These are phyloP conservation scores for Choristoneura rosaceana DNA, from an alignment of 2,888 invertebrate species.

Conservation along the genomic window DNA sequence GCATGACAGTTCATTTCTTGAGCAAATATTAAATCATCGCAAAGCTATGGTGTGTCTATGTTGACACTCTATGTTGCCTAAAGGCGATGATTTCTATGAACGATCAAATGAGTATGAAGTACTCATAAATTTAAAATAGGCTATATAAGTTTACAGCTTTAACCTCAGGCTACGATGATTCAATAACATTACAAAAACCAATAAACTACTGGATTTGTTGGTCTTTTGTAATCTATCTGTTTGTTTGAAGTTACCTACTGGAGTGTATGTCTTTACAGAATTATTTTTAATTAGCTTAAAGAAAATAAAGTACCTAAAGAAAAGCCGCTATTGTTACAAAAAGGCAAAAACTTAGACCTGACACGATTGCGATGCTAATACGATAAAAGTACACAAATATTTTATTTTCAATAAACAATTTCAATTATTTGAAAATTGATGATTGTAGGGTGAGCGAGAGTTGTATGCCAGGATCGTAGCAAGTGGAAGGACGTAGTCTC, in stretches of 20 bases:
- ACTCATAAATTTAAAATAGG: background rate
- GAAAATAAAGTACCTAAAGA: no score
- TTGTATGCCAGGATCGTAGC: no score
- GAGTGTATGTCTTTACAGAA: no score
- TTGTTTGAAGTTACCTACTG: background rate
- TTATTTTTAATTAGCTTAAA: no score
- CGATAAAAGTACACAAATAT: no score
- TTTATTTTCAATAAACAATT: no score
- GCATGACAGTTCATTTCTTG: slow-evolving; percentile 16
- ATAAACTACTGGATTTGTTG: slow-evolving; percentile 12
- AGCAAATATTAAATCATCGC: slow-evolving; percentile 32
- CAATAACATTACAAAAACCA: slow-evolving; percentile 17
- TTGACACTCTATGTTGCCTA: slow-evolving; percentile 12
- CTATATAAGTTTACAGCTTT: slow-evolving; percentile 4
- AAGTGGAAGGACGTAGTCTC: no score
- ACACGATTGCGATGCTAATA: no score
- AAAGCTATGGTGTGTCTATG: slow-evolving; percentile 6
- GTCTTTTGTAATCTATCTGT: background rate
- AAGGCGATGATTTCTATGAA: slow-evolving; percentile 25
- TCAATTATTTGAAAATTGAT: no score
- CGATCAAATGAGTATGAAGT: slow-evolving; percentile 13
- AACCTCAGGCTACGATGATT: slow-evolving; percentile 18
- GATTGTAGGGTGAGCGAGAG: no score
- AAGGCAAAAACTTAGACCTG: no score
- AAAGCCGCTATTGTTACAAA: no score